Base-by-base conservation (phyloP, 2,888 invertebrate species). In the Nowickia ferox region DNA sequence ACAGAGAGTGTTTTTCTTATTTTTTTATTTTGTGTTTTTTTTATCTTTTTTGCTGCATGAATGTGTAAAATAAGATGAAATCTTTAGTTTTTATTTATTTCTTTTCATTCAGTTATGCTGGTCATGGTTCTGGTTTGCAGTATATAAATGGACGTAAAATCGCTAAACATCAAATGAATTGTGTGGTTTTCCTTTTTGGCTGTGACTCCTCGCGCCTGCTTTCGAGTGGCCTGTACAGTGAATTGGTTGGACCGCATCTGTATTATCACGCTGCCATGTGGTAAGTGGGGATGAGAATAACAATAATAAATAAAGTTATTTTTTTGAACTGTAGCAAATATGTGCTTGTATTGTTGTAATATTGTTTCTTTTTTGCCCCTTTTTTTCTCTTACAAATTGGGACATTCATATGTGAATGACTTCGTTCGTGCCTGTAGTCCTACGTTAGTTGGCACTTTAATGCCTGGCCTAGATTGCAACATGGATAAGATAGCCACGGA, bases 81-180 rank as follows among this genome's bases (percentile, higher is more conserved):
- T 74, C 63, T 78, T 66, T 9, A 40, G 9, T 69, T 76, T 15
- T 38, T 30, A 30, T 30, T 30, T 30, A 30, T 30, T 74, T 46
- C n/a, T 9, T 46, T 63, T 30, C 69, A 80, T 90, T 65, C 89
- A 95, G 95, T 17, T 96, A 96, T 91, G 94, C 94, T 89, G 96
- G 96, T 38, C 96, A 96, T 91, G 96, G 96, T 5, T 94, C 94
- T 83, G 96, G 96, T 0, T 92, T 94, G 57, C 94, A 95, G 89
- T 95, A 94, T 89, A 92, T 95, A 66, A 92, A 94, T 17, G 93
- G 94, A 38, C 93, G 94, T 55, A 92, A 93, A 86, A 93, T 96
- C 65, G 94, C 94, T 88, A 93, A 93, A 87, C 90, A 94, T 59
- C 90, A 93, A 63, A 94, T 95, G 61, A 93, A 94, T 63, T 88